Percentiles rank a stretch among this genome's conserved stretches.
These are phyloP conservation scores for Linepithema humile DNA, from an alignment of 1,140 invertebrate species.

Conservation along the genomic window DNA sequence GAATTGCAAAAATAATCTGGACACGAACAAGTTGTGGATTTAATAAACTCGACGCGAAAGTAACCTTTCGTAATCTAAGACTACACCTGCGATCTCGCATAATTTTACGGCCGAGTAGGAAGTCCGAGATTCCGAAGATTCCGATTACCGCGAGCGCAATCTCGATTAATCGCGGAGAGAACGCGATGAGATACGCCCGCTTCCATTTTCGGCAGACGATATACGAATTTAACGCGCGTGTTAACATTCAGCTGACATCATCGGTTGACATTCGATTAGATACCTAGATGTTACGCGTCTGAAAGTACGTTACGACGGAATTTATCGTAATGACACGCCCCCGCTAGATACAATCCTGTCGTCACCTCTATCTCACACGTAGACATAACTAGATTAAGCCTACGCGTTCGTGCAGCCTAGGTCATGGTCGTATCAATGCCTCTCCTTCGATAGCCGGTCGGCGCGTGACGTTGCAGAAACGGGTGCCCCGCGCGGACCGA, in stretches of 20 bases:
- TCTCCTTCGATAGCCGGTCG: constrained; percentile 60
- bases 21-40: not conserved
- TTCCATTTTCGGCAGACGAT: not conserved
- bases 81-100: not conserved
- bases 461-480: constrained; percentile 46
- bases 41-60: not conserved
- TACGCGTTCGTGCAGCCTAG: constrained; percentile 73
- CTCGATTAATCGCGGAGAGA: not conserved
- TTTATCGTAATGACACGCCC: constrained; percentile 72
- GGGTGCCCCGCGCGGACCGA: constrained; percentile 19
- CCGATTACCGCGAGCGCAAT: too few relatives aligned
- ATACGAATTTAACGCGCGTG: not conserved
- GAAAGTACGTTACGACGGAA: constrained; percentile 72
- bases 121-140: too few relatives aligned
- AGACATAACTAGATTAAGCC: constrained; percentile 81
- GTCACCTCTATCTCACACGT: constrained; percentile 76
- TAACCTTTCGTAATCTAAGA: not conserved
- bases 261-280: constrained; percentile 73
- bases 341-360: constrained; percentile 77
- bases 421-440: constrained; percentile 77
- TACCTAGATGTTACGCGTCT: constrained; percentile 65
- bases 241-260: not conserved
- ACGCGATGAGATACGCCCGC: too few relatives aligned
- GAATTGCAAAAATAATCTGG: too few relatives aligned
- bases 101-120: not conserved